Conservation (phyloP, 2,888 invertebrate genomes). For the Nowickia ferox region DNA sequence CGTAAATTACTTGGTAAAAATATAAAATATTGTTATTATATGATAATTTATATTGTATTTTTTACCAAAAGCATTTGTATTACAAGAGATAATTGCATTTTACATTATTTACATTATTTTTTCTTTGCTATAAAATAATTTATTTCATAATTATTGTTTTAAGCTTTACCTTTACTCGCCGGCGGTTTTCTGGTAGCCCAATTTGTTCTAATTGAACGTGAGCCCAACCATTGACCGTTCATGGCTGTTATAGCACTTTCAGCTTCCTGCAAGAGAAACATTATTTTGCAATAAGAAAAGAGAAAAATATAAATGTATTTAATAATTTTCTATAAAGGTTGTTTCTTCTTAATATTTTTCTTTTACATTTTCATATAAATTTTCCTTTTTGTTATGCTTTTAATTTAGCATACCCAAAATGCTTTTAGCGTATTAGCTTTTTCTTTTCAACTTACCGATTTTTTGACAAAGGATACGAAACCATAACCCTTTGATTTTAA, state of each 20-base stretch:
- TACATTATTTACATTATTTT: too few species aligned
- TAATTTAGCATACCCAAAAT: background rate
- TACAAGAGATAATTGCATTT: conserved; percentile 65
- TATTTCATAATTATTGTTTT: conserved; percentile 83
- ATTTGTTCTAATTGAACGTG: conserved; percentile 98
- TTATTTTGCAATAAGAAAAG: conserved; percentile 7
- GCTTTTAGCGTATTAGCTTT: background rate
- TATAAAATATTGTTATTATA: conserved; percentile 61
- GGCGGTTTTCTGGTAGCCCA: conserved; percentile 99
- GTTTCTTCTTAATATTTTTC: background rate
- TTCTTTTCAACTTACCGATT: conserved; percentile 89
- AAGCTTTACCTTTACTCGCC: conserved; percentile 88
- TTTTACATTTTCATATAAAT: background rate
- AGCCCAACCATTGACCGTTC: conserved; percentile 99
- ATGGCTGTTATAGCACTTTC: conserved; percentile 99
- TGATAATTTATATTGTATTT: conserved; percentile 54
- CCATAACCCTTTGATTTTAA: conserved; percentile 99
- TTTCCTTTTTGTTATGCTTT: background rate
- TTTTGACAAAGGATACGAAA: conserved; percentile 99
- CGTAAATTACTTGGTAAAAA: conserved; percentile 43
- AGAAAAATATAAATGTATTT: conserved; percentile 7
- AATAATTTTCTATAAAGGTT: background rate
- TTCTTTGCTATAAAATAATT: background rate
- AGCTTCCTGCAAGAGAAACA: conserved; percentile 89
- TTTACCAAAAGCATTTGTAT: conserved; percentile 38